Base-by-base conservation (phyloP, 2,888 invertebrate genomes). In the Nemapogon koenigi region DNA sequence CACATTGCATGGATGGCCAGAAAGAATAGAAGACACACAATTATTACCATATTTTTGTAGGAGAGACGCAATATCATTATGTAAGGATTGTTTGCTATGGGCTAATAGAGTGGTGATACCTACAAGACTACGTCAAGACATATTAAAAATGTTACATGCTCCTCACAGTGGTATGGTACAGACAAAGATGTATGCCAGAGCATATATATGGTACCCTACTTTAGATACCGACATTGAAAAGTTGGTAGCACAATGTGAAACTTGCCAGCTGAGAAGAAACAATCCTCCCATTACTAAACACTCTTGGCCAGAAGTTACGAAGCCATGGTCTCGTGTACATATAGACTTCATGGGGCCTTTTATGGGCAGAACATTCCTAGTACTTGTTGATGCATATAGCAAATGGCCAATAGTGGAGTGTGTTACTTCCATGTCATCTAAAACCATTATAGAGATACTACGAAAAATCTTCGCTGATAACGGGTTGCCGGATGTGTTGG, bases 171-270 rank as follows among this genome's bases (percentile, higher is more conserved):
- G 43, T 7, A 40, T 46, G 2, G 49, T 45, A 10, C 44, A 45
- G 38, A 44, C 43, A 2, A 48, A 47, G 39, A 41, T 41, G 11
- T 41, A 44, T 41, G 43, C 46, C 2, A 43, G 44, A 41, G 41
- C 41, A 11, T 48, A 48, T 40, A 38, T 45, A 13, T 43, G 40
- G 45, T 47, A 43, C 41, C 29, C 35, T 2, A 28, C 25, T 11
- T 43, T 47, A 31, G 46, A 49, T 35, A 27, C 32, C 15, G 31
- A 47, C 2, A 47, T 45, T 10, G 47, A 49, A 25, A 28, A 13
- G 14, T 29, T 35, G 11, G 39, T 43, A 11, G 32, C 37, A 11
- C 38, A 40, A 30, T 46, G 46, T 40, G 41, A 44, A 6, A 17
- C 33, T 3, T 46, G 43, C 13, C 41, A 41, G 25, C 11, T 19